Evolutionary conservation across 2,113 vertebrate species (phyloP).

Genomic region (Oncorhynchus nerka): DNA sequence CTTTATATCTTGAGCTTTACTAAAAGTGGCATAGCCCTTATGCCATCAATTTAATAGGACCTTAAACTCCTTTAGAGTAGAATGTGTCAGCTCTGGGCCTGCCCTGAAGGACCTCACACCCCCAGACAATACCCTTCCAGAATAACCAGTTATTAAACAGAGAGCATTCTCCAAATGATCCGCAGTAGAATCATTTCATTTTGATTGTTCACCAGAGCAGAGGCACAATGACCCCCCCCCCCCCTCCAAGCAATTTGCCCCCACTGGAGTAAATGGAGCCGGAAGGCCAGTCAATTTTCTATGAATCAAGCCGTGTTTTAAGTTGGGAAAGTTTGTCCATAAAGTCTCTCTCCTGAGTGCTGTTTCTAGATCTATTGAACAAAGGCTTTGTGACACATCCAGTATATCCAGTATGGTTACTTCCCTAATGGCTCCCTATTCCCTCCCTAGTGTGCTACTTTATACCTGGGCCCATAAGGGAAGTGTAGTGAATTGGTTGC

Average conservation of each 20-base stretch:
- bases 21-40: too few species aligned
- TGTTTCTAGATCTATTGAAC: not conserved
- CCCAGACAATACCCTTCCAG: not conserved
- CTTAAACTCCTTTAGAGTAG: too few species aligned
- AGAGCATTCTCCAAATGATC: conserved; percentile 63
- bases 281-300: conserved; percentile 37
- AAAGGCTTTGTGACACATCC: not conserved
- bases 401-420: not conserved
- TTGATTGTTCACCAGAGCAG: conserved; percentile 38
- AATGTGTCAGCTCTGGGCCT: conserved; percentile 16
- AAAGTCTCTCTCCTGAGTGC: not conserved
- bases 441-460: too few species aligned
- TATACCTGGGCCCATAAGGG: too few species aligned
- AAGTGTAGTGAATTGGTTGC: too few species aligned
- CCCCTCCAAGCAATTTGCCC: conserved; percentile 36
- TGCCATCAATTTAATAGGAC: too few species aligned
- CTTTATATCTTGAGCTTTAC: too few species aligned
- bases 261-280: conserved; percentile 37
- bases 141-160: conserved; percentile 52
- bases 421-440: too few species aligned
- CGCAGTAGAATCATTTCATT: conserved; percentile 60
- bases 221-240: conserved; percentile 37
- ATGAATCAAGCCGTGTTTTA: conserved; percentile 5
- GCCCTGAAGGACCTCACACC: conserved; percentile 15
- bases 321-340: conserved; percentile 4